Conservation (phyloP, 2,888 invertebrate genomes). For the Bellardia bayeri region DNA sequence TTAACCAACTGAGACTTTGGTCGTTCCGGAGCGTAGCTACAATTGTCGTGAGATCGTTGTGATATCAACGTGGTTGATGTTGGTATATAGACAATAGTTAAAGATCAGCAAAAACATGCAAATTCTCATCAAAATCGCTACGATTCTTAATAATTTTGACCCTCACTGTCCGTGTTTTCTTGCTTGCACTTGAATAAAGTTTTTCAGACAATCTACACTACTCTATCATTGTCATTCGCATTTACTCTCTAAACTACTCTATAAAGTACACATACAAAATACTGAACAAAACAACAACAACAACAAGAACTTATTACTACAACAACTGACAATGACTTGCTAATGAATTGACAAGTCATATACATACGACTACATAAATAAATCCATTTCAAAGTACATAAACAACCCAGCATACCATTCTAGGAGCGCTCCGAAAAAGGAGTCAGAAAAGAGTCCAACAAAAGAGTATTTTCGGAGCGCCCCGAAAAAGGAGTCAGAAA, state of each 20-base stretch:
- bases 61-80: too few relatives aligned
- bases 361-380: conserved; percentile 10
- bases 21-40: too few relatives aligned
- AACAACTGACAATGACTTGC: conserved; percentile 70
- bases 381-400: conserved; percentile 28
- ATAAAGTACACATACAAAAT: conserved; percentile 4
- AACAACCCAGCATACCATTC: too few relatives aligned
- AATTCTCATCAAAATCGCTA: too few relatives aligned
- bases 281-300: conserved; percentile 11
- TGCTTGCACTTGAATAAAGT: conserved; percentile 31
- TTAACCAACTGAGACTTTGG: too few relatives aligned
- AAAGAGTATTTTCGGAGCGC: too few relatives aligned
- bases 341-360: conserved; percentile 71
- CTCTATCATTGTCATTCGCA: conserved; percentile 63
- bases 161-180: conserved; percentile 10
- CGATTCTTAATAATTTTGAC: background rate
- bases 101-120: too few relatives aligned
- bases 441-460: too few relatives aligned
- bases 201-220: conserved; percentile 46
- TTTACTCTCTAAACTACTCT: conserved; percentile 35
- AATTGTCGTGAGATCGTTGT: too few relatives aligned
- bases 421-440: too few relatives aligned
- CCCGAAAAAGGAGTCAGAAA: too few relatives aligned
- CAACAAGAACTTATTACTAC: conserved; percentile 32
- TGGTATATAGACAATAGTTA: too few relatives aligned